Conservation (phyloP, 2,888 invertebrate genomes). For the Tachina grossa region DNA sequence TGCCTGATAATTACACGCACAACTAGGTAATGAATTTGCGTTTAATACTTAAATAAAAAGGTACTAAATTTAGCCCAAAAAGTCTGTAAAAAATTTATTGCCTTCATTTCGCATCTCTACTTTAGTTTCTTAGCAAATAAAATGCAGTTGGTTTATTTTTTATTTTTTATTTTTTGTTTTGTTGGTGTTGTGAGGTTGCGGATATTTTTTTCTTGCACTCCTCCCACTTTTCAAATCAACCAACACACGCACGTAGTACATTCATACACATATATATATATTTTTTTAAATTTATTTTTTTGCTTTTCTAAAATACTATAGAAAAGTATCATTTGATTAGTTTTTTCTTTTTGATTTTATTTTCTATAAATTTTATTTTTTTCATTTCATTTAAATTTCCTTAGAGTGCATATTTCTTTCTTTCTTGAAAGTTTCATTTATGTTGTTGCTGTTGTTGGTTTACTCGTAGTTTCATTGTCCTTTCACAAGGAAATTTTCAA, state of each 20-base stretch:
- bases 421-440: slow-evolving; percentile 66
- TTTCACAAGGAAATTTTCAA: slow-evolving; percentile 50
- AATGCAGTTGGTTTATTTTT: slow-evolving; percentile 50
- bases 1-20: too few relatives aligned
- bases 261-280: neutral
- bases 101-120: slow-evolving; percentile 25
- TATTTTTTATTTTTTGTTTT: too few relatives aligned
- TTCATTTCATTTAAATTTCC: slow-evolving; percentile 72
- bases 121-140: slow-evolving; percentile 26
- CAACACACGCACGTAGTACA: slow-evolving; percentile 40
- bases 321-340: slow-evolving; percentile 71
- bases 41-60: neutral
- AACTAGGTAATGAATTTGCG: too few relatives aligned
- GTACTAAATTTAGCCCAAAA: slow-evolving; percentile 30
- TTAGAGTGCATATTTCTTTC: slow-evolving; percentile 74
- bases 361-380: slow-evolving; percentile 50
- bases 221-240: slow-evolving; percentile 73
- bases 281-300: slow-evolving; percentile 1
- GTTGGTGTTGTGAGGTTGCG: slow-evolving; percentile 66
- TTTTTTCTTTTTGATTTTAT: slow-evolving; percentile 63
- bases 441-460: slow-evolving; percentile 57
- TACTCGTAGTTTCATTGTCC: slow-evolving; percentile 60
- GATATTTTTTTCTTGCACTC: slow-evolving; percentile 71
- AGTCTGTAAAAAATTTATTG: neutral
- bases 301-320: slow-evolving; percentile 43